Percentiles rank a stretch among this genome's conserved stretches.
phyloP scores from a whole-genome alignment of 2,797 vertebrate genomes.

The Dallia pectoralis region DNA sequence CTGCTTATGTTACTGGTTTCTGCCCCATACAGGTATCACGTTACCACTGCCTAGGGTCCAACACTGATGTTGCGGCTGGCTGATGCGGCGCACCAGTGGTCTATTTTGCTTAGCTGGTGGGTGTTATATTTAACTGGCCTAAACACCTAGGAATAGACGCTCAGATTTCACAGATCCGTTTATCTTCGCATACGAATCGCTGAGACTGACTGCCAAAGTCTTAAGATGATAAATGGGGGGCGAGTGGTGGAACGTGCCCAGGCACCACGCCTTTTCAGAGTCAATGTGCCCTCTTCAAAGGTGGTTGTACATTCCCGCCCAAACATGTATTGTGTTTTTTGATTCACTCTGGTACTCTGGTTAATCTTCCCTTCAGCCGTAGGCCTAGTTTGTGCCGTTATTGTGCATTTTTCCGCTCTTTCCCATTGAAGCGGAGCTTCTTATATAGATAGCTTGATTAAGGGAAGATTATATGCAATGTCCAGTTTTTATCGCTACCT shows the following conservation, averaged over 20 bases:
- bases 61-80: conserved; percentile 24
- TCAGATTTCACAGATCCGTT: conserved; percentile 70
- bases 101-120: conserved; percentile 60
- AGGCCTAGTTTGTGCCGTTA: too few relatives aligned
- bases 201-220: neutral
- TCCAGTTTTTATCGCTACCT: too few relatives aligned
- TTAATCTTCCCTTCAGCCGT: too few relatives aligned
- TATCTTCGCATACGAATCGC: conserved; percentile 30
- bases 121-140: conserved; percentile 73
- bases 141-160: conserved; percentile 59
- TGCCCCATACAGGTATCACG: neutral
- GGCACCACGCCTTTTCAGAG: too few relatives aligned
- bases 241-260: too few relatives aligned
- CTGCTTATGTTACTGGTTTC: conserved; percentile 5
- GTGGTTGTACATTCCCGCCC: neutral
- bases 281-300: neutral
- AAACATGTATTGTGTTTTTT: neutral
- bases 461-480: too few relatives aligned
- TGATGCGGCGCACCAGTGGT: conserved; percentile 37
- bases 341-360: neutral
- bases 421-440: too few relatives aligned
- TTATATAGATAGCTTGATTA: too few relatives aligned
- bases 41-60: conserved; percentile 4
- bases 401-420: too few relatives aligned
- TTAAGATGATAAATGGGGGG: neutral